Conservation (phyloP, 2,113 vertebrate genomes). For the Aldabrachelys gigantea region DNA sequence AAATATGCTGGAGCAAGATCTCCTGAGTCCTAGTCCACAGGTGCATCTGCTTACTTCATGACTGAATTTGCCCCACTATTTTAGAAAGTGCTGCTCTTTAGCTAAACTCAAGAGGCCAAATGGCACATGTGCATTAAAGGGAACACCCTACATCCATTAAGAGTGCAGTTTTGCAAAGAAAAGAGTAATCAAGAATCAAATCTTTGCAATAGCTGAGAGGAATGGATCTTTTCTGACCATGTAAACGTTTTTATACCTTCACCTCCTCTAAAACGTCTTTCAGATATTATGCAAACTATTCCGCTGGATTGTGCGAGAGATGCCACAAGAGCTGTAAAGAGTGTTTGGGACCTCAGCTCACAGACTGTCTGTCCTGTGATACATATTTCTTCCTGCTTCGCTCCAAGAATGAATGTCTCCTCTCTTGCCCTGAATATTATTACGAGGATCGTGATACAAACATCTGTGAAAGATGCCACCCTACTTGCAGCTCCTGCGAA, state of each 20-base stretch:
- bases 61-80: neutral
- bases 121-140: neutral
- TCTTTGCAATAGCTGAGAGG: neutral
- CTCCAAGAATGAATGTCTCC: constrained; percentile 76
- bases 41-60: neutral
- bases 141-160: neutral
- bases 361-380: constrained; percentile 86
- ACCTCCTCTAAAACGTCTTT: constrained; percentile 8
- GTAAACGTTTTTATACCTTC: neutral
- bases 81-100: neutral
- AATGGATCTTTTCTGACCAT: neutral
- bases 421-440: constrained; percentile 84
- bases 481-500: constrained; percentile 86
- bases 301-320: constrained; percentile 77
- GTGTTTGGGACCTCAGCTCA: constrained; percentile 77
- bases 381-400: constrained; percentile 80
- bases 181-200: neutral
- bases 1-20: neutral
- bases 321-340: constrained; percentile 86
- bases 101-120: neutral
- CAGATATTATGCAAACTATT: constrained; percentile 86
- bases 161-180: neutral
- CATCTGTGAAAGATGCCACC: constrained; percentile 86
- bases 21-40: neutral
- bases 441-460: constrained; percentile 65